Evolutionary conservation across 92 coral and sea anemone species (phyloP).

Genomic region (Actinernus sp.): DNA sequence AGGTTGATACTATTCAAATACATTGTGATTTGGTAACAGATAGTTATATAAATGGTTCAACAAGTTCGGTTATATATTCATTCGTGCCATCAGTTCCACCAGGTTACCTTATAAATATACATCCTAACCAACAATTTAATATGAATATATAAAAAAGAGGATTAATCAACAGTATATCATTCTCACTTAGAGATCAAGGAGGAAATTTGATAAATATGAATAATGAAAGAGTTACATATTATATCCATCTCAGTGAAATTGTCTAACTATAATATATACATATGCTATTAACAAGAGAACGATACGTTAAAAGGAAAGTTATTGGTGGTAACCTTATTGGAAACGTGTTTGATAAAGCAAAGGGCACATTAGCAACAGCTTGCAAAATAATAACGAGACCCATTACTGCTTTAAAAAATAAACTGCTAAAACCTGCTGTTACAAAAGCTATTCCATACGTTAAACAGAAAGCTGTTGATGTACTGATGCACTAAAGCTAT

Average conservation of each 20-base stretch:
- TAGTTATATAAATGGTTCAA: slow-evolving; percentile 1
- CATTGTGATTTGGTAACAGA: slow-evolving; percentile 1
- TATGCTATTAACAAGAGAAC: slow-evolving; percentile 6
- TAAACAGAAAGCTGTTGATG: slow-evolving; percentile 6
- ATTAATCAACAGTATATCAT: not conserved
- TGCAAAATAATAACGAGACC: not conserved
- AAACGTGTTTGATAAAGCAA: not conserved
- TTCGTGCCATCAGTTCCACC: slow-evolving; percentile 9
- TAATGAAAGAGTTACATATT: not conserved
- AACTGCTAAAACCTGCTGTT: not conserved
- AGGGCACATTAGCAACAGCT: not conserved
- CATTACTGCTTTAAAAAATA: not conserved
- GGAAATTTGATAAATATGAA: slow-evolving; percentile 6
- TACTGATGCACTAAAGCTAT: not conserved
- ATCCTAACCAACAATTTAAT: not conserved
- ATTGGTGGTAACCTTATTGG: slow-evolving; percentile 1
- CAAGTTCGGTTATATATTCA: not conserved
- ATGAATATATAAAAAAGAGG: not conserved
- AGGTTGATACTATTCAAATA: slow-evolving; percentile 11
- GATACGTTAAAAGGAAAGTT: not conserved
- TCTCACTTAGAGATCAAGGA: not conserved
- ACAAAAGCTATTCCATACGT: slow-evolving; percentile 1
- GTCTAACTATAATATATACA: not conserved
- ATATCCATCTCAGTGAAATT: not conserved
- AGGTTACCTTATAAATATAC: not conserved